Evolutionary conservation across 2,797 vertebrate species (phyloP), one percentile per base, ranked within the genome.

Genomic region (Philypnodon macrostomus): DNA sequence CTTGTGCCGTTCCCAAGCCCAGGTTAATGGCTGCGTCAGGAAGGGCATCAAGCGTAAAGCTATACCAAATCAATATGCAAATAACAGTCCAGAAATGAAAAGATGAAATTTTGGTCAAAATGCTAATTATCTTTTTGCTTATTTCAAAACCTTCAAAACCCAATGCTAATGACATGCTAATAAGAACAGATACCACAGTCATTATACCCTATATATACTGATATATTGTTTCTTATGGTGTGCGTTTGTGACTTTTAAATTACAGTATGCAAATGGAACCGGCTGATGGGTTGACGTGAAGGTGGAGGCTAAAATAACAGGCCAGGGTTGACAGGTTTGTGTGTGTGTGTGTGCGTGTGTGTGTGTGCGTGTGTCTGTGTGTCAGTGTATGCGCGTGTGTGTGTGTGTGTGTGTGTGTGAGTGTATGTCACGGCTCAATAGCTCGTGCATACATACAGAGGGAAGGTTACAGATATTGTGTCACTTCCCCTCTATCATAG

Each of bases 401-500:
- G n/a, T 51, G 73, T 64, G 51, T 52, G 44, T 46, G 35, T 45
- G 54, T 56, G 53, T 15, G 48, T 53, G 45, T 46, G 55, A 52
- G 13, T 54, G 54, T 79, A 74, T 75, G 73, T 76, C 64, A 72
- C 67, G 73, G 76, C 77, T 85, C 83, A 70, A 58, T 80, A 63
- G 79, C 82, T 67, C 42, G 62, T 45, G 63, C 53, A 10, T 67
- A 69, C 58, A 31, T 56, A 65, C 49, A 55, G 58, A 32, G 65
- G 57, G 79, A 84, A 80, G 83, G 81, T 84, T 84, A 79, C 70
- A 83, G 79, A 87, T 86, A 86, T 81, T 85, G 73, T 84, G 85
- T 81, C 69, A 70, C 80, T 83, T 83, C 82, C 78, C 82, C 83
- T 87, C 74, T 77, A 82, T 84, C 86, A 79, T 77, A 77, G 67